Evolutionary conservation across 1,140 invertebrate genomes (phyloP).

Genomic region (Reticulitermes speratus): DNA sequence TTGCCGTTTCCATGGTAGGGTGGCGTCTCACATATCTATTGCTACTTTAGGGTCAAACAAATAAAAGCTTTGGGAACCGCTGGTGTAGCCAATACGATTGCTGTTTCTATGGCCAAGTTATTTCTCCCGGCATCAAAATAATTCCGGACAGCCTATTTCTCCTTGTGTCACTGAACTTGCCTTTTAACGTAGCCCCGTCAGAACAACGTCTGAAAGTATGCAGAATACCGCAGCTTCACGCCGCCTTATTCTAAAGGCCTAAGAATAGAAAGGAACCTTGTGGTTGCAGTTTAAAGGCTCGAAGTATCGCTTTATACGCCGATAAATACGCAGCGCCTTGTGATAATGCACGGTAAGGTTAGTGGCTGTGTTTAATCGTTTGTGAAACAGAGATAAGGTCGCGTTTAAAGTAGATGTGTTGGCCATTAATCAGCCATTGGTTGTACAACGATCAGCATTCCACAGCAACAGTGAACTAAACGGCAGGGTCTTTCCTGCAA

Average conservation of each 20-base stretch:
- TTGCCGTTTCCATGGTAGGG: too few relatives aligned
- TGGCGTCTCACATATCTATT: too few relatives aligned
- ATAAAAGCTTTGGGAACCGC: too few relatives aligned
- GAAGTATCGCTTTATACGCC: background rate
- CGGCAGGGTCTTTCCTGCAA: background rate
- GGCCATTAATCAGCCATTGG: background rate
- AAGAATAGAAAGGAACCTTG: background rate
- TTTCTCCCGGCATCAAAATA: too few relatives aligned
- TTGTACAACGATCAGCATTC: background rate
- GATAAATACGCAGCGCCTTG: background rate
- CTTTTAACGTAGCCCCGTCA: too few relatives aligned
- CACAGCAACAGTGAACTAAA: background rate
- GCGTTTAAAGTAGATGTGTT: slow-evolving; percentile 12
- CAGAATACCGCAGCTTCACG: background rate
- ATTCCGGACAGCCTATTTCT: too few relatives aligned
- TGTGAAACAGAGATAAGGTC: background rate
- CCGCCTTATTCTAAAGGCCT: background rate
- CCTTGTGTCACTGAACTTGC: too few relatives aligned
- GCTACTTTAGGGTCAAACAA: too few relatives aligned
- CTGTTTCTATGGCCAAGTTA: too few relatives aligned
- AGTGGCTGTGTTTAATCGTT: slow-evolving; percentile 15
- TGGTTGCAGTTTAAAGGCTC: background rate
- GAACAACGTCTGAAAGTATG: background rate
- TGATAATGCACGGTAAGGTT: background rate
- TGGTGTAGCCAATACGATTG: too few relatives aligned